Base-by-base conservation (phyloP, 2,888 invertebrate genomes). In the Mechanitis messenoides region DNA sequence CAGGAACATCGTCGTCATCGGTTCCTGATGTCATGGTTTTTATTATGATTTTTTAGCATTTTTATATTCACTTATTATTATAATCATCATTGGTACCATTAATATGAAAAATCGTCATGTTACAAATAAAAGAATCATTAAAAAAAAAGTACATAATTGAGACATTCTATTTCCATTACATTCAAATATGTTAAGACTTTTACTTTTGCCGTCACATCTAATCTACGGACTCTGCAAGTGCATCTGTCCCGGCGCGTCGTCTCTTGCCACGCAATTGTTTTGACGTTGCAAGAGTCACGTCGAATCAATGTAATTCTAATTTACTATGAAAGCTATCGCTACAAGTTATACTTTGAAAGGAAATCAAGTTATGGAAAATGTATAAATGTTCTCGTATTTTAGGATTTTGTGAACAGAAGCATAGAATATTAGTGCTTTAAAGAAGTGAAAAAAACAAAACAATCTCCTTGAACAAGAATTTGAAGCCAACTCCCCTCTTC, bases 1-100 rank as follows among this genome's bases (percentile, higher is more conserved):
- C 72, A 99, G 92, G 91, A 98, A 99, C 96, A 99, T 98, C 47
- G 98, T 97, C n/a, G 98, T 98, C 91, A 99, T 98, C 1, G 99
- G 99, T 87, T 99, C 99, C 97, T 97, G 84, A 2, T 86, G 84
- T 11, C 33, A 7, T 11, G 28, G 1, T 20, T 12, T 6, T 55
- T 11, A 28, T 12, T 20, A 38, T 6, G 35, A 35, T 35, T 35
- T 35, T 35, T 35, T 5, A 35, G 35, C 4, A 5, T 3, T 5
- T n/a, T 7, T 9, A n/a, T 50, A 50, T 50, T 31, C 1, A 31
- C 28, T 31, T 50, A 7, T 4, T 31, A 31, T 28, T 7, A 3
- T 31, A 7, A 2, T 31, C 4, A 3, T 50, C 7, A 31, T 1
- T 11, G 31, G 31, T 50, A 31, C 6, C 7, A 31, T 50, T 50